Conservation (phyloP, 2,797 vertebrate species). For the Mareca penelope region DNA sequence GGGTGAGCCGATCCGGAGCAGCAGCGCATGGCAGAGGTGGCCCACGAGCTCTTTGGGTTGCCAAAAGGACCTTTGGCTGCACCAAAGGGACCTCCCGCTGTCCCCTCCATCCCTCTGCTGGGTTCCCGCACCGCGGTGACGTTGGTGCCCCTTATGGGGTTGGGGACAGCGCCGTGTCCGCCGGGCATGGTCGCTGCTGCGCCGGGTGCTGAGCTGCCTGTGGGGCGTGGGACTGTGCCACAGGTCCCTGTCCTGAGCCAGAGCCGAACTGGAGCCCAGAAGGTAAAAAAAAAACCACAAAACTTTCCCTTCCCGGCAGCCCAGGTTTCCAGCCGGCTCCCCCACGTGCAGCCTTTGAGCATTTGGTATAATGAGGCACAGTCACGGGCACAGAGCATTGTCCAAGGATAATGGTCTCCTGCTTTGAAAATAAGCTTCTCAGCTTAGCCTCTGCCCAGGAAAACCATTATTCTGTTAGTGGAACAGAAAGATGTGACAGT, state of each 20-base stretch:
- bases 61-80: neutral
- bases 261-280: neutral
- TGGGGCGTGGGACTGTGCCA: fast-evolving
- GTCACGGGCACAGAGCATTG: conserved; percentile 8
- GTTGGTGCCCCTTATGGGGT: neutral
- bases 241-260: neutral
- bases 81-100: fast-evolving
- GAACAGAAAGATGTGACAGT: conserved; percentile 12
- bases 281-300: neutral
- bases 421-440: neutral
- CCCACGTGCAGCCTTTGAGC: neutral
- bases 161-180: neutral
- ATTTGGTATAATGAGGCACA: conserved; percentile 67
- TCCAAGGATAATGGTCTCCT: conserved; percentile 47
- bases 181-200: neutral
- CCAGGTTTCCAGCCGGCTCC: neutral
- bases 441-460: conserved; percentile 40
- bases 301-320: neutral
- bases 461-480: conserved; percentile 34
- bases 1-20: neutral
- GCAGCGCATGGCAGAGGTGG: neutral
- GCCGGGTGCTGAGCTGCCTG: neutral
- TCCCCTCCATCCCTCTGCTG: neutral
- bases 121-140: neutral
- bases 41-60: neutral